Base-by-base conservation (phyloP, 2,888 invertebrate genomes). In the Megamerina dolium region DNA sequence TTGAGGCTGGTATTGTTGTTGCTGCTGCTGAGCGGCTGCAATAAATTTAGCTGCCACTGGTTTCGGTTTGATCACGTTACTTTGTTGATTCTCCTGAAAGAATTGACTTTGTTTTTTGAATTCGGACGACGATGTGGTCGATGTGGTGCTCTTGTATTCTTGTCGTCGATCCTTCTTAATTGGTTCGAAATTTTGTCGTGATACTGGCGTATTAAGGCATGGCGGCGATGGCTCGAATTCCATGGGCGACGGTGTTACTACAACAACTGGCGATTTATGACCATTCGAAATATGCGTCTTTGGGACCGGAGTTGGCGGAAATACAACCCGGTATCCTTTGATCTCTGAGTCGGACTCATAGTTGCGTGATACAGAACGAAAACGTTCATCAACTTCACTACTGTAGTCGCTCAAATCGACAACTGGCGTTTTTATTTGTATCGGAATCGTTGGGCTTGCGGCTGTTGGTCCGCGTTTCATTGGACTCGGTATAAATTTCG, bases 341-440 rank as follows among this genome's bases (percentile, higher is more conserved):
- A 74, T 74, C 38, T 78, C 79, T 3, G 73, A 68, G 49, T 77
- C 76, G 12, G 75, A 71, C 46, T 75, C 76, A 40, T 64, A 68
- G 19, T 79, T 75, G 30, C 76, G 74, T 77, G 83, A 82, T 9
- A 78, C 70, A 2, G 81, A 75, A 43, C 77, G 76, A 58, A 81
- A 80, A 52, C 77, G 74, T 43, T 78, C 76, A 47, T 82, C 83
- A 50, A 81, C 78, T 59, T 85, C 83, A 58, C 83, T 84, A 68
- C 83, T 82, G 59, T 83, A 83, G 61, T 84, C 84, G 59, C 81
- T 83, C 63, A 83, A 84, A 23, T 70, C 68, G 3, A 60, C 61
- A 2, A 66, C 65, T 0, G 68, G 68, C 3, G 65, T 65, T 41
- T 64, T 67, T 12, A 59, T 54, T 31, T 49, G 49, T 32, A 47